phyloP scores from a whole-genome alignment of 2,797 vertebrate species.

The Sarcoramphus papa region DNA sequence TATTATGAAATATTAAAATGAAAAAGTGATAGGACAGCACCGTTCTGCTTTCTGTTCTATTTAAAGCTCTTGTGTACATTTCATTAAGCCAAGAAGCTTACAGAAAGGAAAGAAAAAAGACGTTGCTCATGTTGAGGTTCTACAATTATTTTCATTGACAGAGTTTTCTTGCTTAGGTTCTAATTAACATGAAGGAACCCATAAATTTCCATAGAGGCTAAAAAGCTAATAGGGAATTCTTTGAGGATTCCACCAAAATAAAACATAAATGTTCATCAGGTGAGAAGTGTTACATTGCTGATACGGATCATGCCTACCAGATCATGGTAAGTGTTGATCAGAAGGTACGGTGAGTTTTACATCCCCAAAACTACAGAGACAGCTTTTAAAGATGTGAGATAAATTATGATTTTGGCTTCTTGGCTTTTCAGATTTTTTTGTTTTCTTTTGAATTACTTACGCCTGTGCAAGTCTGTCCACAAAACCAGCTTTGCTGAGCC shows the following conservation, averaged over 20 bases:
- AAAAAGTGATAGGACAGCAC: neutral
- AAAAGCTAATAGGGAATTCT: neutral
- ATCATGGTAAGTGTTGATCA: neutral
- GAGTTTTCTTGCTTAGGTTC: neutral
- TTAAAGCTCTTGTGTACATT: neutral
- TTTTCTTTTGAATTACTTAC: neutral
- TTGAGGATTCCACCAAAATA: neutral
- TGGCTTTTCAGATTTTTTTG: neutral
- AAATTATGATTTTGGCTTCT: neutral
- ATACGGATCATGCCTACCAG: neutral
- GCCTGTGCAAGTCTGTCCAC: neutral
- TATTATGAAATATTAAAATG: neutral
- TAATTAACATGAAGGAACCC: neutral
- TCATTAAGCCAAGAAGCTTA: neutral
- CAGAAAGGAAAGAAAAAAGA: neutral
- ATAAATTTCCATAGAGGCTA: neutral
- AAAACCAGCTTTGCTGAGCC: neutral
- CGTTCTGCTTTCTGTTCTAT: neutral
- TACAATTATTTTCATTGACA: neutral
- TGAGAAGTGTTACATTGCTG: neutral
- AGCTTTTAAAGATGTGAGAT: neutral
- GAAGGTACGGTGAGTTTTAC: neutral
- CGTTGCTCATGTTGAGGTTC: neutral
- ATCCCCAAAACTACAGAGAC: neutral
- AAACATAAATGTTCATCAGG: neutral